These are phyloP conservation scores for Drosophila mercatorum DNA, from an alignment of 2,888 invertebrate species.

Conservation along the genomic window DNA sequence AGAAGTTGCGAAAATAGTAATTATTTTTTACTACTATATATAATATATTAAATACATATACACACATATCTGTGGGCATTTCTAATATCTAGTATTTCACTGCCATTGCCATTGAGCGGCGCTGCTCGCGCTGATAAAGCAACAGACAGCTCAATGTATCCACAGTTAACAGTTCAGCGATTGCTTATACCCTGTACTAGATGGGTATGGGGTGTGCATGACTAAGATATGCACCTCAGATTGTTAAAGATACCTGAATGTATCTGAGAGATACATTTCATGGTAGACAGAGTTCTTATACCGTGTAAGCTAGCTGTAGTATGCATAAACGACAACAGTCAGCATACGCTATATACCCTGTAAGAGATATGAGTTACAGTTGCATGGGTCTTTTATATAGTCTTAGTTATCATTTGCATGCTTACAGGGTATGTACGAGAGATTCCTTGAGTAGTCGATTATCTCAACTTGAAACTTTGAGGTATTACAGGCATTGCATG, in stretches of 20 bases:
- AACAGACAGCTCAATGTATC: conserved; percentile 47
- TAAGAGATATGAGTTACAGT: background rate
- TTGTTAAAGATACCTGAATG: background rate
- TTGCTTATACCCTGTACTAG: conserved; percentile 33
- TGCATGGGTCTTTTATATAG: background rate
- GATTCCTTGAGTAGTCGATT: background rate
- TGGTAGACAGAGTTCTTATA: background rate
- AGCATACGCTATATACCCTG: background rate
- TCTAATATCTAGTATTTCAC: conserved; percentile 52
- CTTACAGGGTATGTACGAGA: background rate
- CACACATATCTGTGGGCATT: conserved; percentile 43
- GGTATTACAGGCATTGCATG: background rate
- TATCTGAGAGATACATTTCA: background rate
- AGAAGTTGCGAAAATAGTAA: conserved; percentile 60
- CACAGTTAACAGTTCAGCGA: conserved; percentile 47
- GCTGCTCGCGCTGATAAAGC: conserved; percentile 39
- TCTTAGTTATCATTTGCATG: background rate
- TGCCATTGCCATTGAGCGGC: conserved; percentile 28
- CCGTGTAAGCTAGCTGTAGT: background rate
- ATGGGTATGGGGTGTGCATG: background rate
- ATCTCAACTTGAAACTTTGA: background rate
- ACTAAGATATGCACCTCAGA: background rate
- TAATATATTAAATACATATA: conserved; percentile 29
- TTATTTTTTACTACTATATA: conserved; percentile 57
- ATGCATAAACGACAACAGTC: too few relatives aligned